Base-by-base conservation (phyloP, 2,888 invertebrate genomes). In the Ochropacha duplaris region DNA sequence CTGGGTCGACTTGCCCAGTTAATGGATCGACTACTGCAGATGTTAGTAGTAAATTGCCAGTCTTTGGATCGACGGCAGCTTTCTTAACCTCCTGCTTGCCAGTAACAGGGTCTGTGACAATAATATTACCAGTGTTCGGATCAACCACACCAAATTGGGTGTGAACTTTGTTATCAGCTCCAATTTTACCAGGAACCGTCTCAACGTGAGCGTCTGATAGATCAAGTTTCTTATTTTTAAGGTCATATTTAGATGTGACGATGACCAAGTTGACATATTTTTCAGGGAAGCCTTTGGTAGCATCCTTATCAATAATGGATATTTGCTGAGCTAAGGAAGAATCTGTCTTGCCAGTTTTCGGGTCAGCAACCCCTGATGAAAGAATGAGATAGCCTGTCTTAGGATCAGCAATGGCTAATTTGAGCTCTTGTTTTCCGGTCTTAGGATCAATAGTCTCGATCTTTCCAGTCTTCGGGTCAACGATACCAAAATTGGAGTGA, bases 61-160 rank as follows among this genome's bases (percentile, higher is more conserved):
- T 94, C 75, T 94, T 94, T 0, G 94, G 92, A 79, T 95, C 95
- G 56, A 94, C 88, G 62, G 93, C 86, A n/a, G 95, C 95, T 77
- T 94, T 94, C 70, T 94, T 93, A 5, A 93, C 76, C 62, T 94
- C 94, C 54, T 90, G 93, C 74, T 94, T 94, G 24, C 95, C 95
- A 0, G 94, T 94, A 49, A 89, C 81, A 28, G 94, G 93, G 63
- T 95, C 94, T 14, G 92, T 86, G 0, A 93, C 84, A 54, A 94
- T 86, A 34, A 94, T 87, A 12, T 94, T 92, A 36, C 94, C 94
- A 60, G 92, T 93, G 4, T 83, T 86, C 0, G 94, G 93, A 72
- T 94, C 93, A n/a, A 94, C 89, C 9, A 93, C 72, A 55, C 94
- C 94, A 60, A 92, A 93, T 66, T 93, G 92, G 8, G 94, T 93